Evolutionary conservation across 2,888 invertebrate genomes (phyloP).

Genomic region (Vanessa cardui): DNA sequence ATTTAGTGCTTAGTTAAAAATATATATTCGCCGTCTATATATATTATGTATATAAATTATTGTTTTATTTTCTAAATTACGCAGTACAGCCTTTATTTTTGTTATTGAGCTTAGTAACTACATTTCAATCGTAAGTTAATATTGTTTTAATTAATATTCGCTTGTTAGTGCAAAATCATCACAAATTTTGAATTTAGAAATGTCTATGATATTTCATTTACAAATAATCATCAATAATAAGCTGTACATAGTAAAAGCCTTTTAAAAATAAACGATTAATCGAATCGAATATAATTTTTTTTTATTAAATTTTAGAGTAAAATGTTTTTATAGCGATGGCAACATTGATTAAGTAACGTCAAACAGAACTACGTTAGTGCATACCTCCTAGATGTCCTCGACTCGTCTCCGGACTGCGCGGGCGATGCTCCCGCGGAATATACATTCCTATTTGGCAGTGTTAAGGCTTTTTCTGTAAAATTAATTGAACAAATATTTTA

Average conservation of each 20-base stretch:
- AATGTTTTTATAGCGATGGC: not conserved
- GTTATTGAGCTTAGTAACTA: constrained; percentile 38
- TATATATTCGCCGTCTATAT: constrained; percentile 31
- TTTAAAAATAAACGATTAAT: too few species aligned
- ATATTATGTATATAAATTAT: constrained; percentile 37
- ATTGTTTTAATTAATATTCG: constrained; percentile 64
- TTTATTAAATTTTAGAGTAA: not conserved
- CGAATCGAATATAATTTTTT: too few species aligned
- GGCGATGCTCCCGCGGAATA: constrained; percentile 79
- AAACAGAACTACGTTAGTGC: constrained; percentile 15
- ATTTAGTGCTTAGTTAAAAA: constrained; percentile 64
- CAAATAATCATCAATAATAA: too few species aligned
- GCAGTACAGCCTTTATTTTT: constrained; percentile 67
- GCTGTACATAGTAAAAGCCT: too few species aligned
- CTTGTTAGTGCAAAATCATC: constrained; percentile 47
- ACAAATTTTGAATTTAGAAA: not conserved
- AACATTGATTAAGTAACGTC: not conserved
- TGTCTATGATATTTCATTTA: not conserved
- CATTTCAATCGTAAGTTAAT: constrained; percentile 6
- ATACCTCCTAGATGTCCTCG: constrained; percentile 78
- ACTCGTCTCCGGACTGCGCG: constrained; percentile 79
- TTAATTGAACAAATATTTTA: not conserved
- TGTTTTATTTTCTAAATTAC: constrained; percentile 21
- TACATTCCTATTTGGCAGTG: constrained; percentile 75
- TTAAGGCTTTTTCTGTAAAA: constrained; percentile 72